Evolutionary conservation across 2,888 invertebrate genomes (phyloP).

Genomic region (Onthophagus sagittarius): DNA sequence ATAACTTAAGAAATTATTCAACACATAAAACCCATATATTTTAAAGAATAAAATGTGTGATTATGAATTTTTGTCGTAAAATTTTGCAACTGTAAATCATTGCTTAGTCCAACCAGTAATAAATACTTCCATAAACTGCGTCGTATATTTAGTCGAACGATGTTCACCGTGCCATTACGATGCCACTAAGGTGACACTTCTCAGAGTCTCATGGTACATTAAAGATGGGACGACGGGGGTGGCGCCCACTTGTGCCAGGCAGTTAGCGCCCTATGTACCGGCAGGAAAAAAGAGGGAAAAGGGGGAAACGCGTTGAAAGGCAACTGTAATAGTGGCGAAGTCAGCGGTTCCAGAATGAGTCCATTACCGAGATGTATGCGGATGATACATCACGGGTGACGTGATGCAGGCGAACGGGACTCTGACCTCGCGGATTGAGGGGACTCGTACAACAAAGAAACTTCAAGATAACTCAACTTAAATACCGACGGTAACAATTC

Average conservation of each 20-base stretch:
- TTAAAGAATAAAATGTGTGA: not conserved
- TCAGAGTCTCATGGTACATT: not conserved
- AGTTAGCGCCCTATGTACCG: not conserved
- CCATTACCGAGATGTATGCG: constrained; percentile 33
- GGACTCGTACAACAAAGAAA: not conserved
- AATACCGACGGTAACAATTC: constrained; percentile 6
- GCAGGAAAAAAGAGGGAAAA: not conserved
- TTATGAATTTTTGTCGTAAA: not conserved
- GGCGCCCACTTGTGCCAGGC: not conserved
- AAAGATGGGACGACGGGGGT: not conserved
- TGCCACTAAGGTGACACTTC: not conserved
- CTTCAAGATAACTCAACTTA: constrained; percentile 4
- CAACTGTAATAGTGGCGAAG: constrained; percentile 17
- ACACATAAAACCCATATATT: too few relatives aligned
- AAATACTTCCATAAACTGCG: not conserved
- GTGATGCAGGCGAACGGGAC: constrained; percentile 14
- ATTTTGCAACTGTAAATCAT: not conserved
- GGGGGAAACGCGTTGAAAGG: not conserved
- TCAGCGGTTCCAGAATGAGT: constrained; percentile 32
- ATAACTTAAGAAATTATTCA: too few relatives aligned
- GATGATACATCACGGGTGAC: constrained; percentile 32
- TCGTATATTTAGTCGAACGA: not conserved
- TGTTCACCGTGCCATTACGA: not conserved
- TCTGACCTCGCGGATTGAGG: not conserved
- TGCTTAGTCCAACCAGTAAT: not conserved